These are phyloP conservation scores for Ceyx erithaca DNA, from an alignment of 2,797 vertebrate species.

Conservation along the genomic window DNA sequence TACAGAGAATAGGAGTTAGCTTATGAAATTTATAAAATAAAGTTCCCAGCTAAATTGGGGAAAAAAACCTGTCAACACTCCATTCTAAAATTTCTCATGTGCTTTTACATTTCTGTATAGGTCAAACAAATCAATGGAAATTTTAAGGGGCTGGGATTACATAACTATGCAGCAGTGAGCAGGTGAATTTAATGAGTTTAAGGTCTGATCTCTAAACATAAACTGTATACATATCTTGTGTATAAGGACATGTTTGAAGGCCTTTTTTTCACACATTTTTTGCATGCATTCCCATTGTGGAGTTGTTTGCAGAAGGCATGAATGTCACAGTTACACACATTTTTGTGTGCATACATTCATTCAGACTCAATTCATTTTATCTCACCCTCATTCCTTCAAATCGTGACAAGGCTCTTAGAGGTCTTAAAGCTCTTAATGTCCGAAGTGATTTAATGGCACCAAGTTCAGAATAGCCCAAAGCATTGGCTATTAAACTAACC, in stretches of 20 bases:
- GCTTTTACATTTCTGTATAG: not conserved
- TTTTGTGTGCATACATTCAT: conserved; percentile 30
- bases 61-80: not conserved
- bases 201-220: not conserved
- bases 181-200: not conserved
- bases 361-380: conserved; percentile 28
- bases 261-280: not conserved
- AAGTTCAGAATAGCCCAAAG: conserved; percentile 87
- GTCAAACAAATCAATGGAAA: not conserved
- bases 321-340: not conserved
- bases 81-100: not conserved
- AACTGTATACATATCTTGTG: not conserved
- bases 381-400: conserved; percentile 99
- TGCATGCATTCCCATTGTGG: not conserved
- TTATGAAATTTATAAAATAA: not conserved
- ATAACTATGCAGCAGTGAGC: not conserved
- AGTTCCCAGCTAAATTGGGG: not conserved
- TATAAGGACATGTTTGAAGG: not conserved
- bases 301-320: not conserved
- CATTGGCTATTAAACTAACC: conserved; percentile 92
- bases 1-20: not conserved
- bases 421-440: conserved; percentile 95
- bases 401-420: conserved; percentile 94
- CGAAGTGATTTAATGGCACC: conserved; percentile 95
- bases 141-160: not conserved